Evolutionary conservation across 2,888 invertebrate species (phyloP), one percentile per base, ranked within the genome.

Genomic region (Pinctada fucata): DNA sequence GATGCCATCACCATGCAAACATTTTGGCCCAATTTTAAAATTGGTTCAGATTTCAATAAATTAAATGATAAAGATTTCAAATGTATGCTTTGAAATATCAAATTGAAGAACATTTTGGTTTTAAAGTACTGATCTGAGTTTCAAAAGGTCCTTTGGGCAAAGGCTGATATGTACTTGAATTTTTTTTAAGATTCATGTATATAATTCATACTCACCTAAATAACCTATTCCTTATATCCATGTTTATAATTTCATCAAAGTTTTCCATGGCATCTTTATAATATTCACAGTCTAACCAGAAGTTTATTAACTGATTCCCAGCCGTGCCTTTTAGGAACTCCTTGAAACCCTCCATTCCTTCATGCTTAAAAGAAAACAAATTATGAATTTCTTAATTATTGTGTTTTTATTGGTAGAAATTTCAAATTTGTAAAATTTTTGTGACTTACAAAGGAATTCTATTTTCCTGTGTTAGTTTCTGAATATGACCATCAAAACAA

Each of bases 241-340:
- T 87, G 51, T 85, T 87, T 31, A 87, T 83, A 3, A 85, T 77
- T 66, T 92, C 92, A 81, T 90, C 91, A 83, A 86, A 89, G 71
- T 91, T 90, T 73, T 91, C 91, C 88, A 91, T 91, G 8, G 87
- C 85, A 84, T 92, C 92, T 80, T 92, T 92, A 84, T 88, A 93
- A 78, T 88, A 87, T 80, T 93, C 93, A 84, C 92, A 92, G 83
- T 93, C 92, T 31, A 92, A 78, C 93, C 93, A 93, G 87, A 92
- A 93, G 72, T 91, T 89, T 64, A 90, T 82, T 16, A 92, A 84
- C 72, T 90, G 86, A 50, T 83, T 85, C 48, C 92, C 92, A 4
- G 87, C 84, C 3, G 92, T 92, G 68, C 86, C 88, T n/a, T 78
- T 71, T 66, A 92, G 85, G 82, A 92, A 93, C 4, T 85, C 76